A percentile compares a stretch with the other conserved stretches of the same genome.
Conservation (phyloP, 2,113 vertebrate genomes). For the Pseudolaguvia tuberculata region DNA sequence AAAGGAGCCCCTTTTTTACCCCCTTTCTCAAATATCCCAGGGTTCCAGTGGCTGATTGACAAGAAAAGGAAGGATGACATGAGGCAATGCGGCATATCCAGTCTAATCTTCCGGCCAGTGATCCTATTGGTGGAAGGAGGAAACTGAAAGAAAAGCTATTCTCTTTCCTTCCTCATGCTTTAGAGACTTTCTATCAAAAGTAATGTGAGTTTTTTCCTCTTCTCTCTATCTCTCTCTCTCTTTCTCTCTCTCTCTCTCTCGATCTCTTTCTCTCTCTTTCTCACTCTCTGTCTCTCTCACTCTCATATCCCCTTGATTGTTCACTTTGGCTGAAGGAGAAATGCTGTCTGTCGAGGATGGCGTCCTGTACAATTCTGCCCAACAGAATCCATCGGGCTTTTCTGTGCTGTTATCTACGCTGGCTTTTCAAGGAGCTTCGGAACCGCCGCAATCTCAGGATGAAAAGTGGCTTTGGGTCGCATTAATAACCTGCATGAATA, state of each 20-base stretch:
- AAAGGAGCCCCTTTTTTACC: neutral
- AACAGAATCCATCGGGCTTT: slow-evolving; percentile 41
- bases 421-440: slow-evolving; percentile 32
- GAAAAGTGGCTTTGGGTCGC: slow-evolving; percentile 8
- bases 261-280: neutral
- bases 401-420: slow-evolving; percentile 41
- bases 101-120: slow-evolving; percentile 54
- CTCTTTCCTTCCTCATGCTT: slow-evolving; percentile 49
- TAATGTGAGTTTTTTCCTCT: slow-evolving; percentile 34
- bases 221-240: slow-evolving; percentile 9
- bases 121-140: slow-evolving; percentile 43
- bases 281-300: neutral
- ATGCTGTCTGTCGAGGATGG: slow-evolving; percentile 24
- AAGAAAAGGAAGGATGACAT: slow-evolving; percentile 47
- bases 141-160: slow-evolving; percentile 37
- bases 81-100: slow-evolving; percentile 51
- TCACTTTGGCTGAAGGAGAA: slow-evolving; percentile 29
- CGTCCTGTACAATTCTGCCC: slow-evolving; percentile 32
- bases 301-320: slow-evolving; percentile 29
- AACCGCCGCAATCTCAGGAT: slow-evolving; percentile 1
- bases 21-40: slow-evolving; percentile 25
- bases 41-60: slow-evolving; percentile 48
- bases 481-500: neutral
- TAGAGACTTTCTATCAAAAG: slow-evolving; percentile 44
- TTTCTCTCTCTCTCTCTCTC: neutral